These are phyloP conservation scores for Gephyroberyx darwinii DNA, from an alignment of 2,797 vertebrate species.

Conservation along the genomic window DNA sequence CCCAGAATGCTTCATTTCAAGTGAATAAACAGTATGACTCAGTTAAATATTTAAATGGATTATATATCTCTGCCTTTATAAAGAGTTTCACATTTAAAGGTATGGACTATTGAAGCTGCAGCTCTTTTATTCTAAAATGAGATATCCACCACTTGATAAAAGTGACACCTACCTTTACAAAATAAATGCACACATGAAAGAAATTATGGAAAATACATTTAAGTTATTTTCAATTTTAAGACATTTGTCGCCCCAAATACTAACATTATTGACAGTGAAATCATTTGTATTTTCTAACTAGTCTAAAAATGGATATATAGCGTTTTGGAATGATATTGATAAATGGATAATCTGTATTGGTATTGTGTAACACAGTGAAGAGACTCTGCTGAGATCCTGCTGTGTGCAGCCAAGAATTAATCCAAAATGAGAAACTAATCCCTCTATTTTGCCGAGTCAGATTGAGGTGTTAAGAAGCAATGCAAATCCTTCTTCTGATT, in stretches of 20 bases:
- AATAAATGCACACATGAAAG: not conserved
- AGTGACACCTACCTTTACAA: not conserved
- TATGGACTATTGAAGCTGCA: no score
- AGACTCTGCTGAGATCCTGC: not conserved
- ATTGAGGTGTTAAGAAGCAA: constrained; percentile 5
- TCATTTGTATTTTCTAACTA: not conserved
- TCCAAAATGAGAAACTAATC: constrained; percentile 16
- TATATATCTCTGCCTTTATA: no score
- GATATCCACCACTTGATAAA: not conserved
- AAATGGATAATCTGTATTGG: no score
- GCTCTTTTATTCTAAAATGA: no score
- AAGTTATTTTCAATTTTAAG: not conserved
- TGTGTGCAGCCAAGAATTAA: constrained; percentile 1
- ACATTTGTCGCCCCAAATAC: not conserved
- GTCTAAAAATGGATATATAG: no score
- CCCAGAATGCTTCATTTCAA: not conserved
- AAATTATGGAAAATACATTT: not conserved
- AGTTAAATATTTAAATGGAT: no score
- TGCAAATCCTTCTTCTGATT: not conserved
- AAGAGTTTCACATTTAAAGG: no score
- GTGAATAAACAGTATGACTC: no score
- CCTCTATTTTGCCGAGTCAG: constrained; percentile 8
- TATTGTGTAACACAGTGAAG: not conserved
- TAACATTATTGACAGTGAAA: not conserved
- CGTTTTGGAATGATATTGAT: no score